phyloP scores from a whole-genome alignment of 2,888 invertebrate species.

The Hypercompe scribonia region DNA sequence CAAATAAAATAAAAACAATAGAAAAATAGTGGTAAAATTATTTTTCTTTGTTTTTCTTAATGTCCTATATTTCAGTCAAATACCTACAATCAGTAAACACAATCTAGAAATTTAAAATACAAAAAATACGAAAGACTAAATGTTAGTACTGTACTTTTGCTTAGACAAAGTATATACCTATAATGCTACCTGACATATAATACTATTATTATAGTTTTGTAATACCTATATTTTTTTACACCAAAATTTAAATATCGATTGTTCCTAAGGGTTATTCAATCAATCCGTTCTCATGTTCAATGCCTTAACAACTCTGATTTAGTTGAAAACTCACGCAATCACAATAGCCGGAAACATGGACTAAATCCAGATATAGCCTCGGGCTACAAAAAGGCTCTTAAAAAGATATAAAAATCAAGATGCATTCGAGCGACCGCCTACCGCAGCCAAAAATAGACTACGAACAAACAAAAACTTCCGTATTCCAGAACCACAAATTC shows the following conservation, averaged over 20 bases:
- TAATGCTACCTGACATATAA: too few relatives aligned
- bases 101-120: too few relatives aligned
- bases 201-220: too few relatives aligned
- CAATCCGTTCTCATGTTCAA: constrained; percentile 23
- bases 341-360: constrained; percentile 83
- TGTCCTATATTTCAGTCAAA: too few relatives aligned
- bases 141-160: too few relatives aligned
- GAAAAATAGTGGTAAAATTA: too few relatives aligned
- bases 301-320: constrained; percentile 45
- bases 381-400: constrained; percentile 74
- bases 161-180: too few relatives aligned
- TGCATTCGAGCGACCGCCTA: constrained; percentile 83
- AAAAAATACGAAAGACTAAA: too few relatives aligned
- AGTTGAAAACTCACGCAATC: constrained; percentile 69
- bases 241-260: neutral
- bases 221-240: neutral
- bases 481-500: constrained; percentile 20
- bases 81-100: too few relatives aligned
- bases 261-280: constrained; percentile 6
- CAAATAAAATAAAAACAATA: too few relatives aligned
- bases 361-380: constrained; percentile 76
- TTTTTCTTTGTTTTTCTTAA: too few relatives aligned
- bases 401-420: constrained; percentile 73
- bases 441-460: constrained; percentile 85
- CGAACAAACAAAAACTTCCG: constrained; percentile 52